Percentiles rank a stretch among this genome's conserved stretches.
These are phyloP conservation scores for Heteronetta atricapilla DNA, from an alignment of 2,113 vertebrate genomes.

Conservation along the genomic window DNA sequence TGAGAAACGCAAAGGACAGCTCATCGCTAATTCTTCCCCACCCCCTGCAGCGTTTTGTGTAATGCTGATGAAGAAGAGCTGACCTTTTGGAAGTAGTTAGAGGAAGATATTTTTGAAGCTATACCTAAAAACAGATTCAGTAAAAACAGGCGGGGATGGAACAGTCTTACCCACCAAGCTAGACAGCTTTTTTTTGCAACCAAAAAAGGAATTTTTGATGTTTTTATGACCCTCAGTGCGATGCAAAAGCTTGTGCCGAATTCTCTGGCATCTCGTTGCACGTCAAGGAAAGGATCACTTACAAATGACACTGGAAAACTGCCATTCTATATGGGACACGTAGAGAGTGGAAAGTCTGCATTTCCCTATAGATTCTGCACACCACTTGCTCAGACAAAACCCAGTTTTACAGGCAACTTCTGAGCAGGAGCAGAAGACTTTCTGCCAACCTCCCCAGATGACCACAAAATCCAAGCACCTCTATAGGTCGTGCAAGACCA, in stretches of 20 bases:
- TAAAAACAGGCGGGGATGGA: background rate
- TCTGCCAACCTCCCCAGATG: background rate
- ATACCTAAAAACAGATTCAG: slow-evolving; percentile 20
- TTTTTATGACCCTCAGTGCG: background rate
- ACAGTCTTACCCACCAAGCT: background rate
- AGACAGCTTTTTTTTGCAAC: background rate
- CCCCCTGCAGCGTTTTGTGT: background rate
- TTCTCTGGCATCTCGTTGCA: background rate
- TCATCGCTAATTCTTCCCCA: background rate
- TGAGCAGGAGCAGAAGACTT: background rate
- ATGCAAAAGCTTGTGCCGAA: background rate
- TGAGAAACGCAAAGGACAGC: background rate
- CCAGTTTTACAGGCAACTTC: background rate
- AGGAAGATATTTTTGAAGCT: slow-evolving; percentile 20
- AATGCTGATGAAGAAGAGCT: background rate
- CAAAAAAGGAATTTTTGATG: slow-evolving; percentile 7
- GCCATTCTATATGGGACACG: background rate
- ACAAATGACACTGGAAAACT: slow-evolving; percentile 12
- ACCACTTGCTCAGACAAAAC: background rate
- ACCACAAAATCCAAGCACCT: background rate
- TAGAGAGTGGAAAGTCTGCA: background rate
- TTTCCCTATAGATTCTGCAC: background rate
- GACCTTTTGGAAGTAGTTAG: slow-evolving; percentile 20
- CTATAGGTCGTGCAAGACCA: background rate
- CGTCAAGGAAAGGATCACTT: background rate